Evolutionary conservation across 2,888 invertebrate species (phyloP).

Genomic region (Coremacera marginata): DNA sequence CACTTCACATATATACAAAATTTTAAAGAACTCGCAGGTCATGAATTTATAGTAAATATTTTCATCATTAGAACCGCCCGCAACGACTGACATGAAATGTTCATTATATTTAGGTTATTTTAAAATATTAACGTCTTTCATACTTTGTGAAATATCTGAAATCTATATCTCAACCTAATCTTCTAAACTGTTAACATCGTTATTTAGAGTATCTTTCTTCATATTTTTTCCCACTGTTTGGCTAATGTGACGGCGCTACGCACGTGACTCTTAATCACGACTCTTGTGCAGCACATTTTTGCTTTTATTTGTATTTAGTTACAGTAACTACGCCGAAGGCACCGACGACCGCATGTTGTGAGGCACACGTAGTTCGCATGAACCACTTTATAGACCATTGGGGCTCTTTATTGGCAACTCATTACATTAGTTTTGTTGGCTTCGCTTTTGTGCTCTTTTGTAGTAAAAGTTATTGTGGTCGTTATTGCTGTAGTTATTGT

Average conservation of each 20-base stretch:
- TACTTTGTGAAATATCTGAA: too few species aligned
- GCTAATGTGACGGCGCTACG: slow-evolving; percentile 51
- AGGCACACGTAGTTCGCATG: background rate
- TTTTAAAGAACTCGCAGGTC: too few species aligned
- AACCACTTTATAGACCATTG: background rate
- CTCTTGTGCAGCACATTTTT: slow-evolving; percentile 45
- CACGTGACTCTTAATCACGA: slow-evolving; percentile 64
- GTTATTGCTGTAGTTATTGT: background rate
- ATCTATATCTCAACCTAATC: too few species aligned
- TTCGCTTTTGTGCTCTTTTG: background rate
- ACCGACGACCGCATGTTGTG: background rate
- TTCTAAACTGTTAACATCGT: too few species aligned
- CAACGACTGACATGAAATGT: too few species aligned
- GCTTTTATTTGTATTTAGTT: slow-evolving; percentile 24
- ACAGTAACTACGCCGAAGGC: slow-evolving; percentile 14
- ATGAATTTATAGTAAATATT: too few species aligned
- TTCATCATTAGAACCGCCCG: too few species aligned
- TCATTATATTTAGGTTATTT: too few species aligned
- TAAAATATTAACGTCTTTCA: too few species aligned
- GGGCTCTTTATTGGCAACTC: slow-evolving; percentile 13
- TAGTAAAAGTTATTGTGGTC: background rate
- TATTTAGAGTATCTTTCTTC: background rate
- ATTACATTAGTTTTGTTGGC: background rate
- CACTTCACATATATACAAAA: too few species aligned
- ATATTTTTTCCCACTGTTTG: background rate